Evolutionary conservation across 2,797 vertebrate species (phyloP), one percentile per base, ranked within the genome.

Genomic region (Tapera naevia): DNA sequence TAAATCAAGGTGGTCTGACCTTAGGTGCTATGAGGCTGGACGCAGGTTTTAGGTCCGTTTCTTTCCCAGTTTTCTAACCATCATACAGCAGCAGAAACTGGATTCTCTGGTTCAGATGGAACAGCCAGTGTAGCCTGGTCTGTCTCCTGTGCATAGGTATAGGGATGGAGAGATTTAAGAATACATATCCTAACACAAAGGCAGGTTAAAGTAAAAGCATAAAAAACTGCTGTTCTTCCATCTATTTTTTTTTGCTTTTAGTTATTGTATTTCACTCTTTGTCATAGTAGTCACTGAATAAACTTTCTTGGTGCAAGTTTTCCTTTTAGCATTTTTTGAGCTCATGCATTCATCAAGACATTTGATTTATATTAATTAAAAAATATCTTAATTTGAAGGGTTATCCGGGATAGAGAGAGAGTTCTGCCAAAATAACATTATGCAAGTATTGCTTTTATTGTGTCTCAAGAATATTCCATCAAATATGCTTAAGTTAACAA

Each of bases 401-500:
- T 86, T 93, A 66, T 93, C 74, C 33, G 0, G 58, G 82, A 81
- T 57, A 84, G 74, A 74, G 45, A 62, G 61, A 28, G 58, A 21
- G 24, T 76, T 87, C 60, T 95, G 89, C 78, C 76, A 86, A 75
- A 93, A 73, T 81, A 86, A 50, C 10, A 30, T 94, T 92, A 75
- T 28, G 70, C 91, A 93, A 94, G 73, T 56, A 41, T 57, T 89
- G 53, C 4, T 17, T 78, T 90, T 92, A 84, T 89, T 94, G 72
- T 82, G 76, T 80, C 91, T 92, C 80, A 81, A 54, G 94, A 89
- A 86, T 69, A 24, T 91, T 88, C 80, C 80, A 76, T 76, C 73
- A 76, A 94, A 80, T 69, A 23, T 82, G 48, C 67, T 85, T 79
- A 91, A 86, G 60, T 86, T 84, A 81, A 57, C 8, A 6, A n/a